Conservation (phyloP, 2,113 vertebrate species). For the Percopsis transmontana region DNA sequence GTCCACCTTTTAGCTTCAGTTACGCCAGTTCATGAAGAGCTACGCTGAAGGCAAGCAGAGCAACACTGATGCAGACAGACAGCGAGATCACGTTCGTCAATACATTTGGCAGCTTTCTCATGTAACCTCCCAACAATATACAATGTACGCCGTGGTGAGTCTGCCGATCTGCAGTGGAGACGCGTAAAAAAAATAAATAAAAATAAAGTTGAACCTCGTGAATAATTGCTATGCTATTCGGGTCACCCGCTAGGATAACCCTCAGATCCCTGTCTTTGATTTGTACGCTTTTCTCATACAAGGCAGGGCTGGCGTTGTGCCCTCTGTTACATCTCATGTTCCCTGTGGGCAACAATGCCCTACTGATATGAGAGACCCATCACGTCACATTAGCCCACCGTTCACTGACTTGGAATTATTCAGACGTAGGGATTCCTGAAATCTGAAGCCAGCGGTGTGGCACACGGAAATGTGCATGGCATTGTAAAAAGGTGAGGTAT, state of each 20-base stretch:
- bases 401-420: constrained; percentile 47
- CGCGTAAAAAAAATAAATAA: too few relatives aligned
- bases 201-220: constrained; percentile 24
- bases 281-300: constrained; percentile 40
- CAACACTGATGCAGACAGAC: constrained; percentile 35
- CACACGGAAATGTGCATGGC: constrained; percentile 12
- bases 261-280: constrained; percentile 54
- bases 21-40: constrained; percentile 18
- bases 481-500: too few relatives aligned
- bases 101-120: neutral
- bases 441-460: constrained; percentile 19
- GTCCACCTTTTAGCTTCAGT: constrained; percentile 39
- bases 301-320: constrained; percentile 10
- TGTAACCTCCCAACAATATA: constrained; percentile 29
- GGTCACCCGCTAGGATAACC: constrained; percentile 38
- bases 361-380: constrained; percentile 54
- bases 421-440: constrained; percentile 49
- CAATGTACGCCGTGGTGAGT: neutral
- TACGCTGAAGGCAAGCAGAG: constrained; percentile 1
- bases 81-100: constrained; percentile 24
- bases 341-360: constrained; percentile 39
- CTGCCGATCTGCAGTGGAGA: neutral
- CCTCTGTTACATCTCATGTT: constrained; percentile 24
- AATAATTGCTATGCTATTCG: constrained; percentile 41
- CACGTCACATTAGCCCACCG: constrained; percentile 54